Conservation (phyloP, 2,113 vertebrate genomes). For the Prunella fulvescens region DNA sequence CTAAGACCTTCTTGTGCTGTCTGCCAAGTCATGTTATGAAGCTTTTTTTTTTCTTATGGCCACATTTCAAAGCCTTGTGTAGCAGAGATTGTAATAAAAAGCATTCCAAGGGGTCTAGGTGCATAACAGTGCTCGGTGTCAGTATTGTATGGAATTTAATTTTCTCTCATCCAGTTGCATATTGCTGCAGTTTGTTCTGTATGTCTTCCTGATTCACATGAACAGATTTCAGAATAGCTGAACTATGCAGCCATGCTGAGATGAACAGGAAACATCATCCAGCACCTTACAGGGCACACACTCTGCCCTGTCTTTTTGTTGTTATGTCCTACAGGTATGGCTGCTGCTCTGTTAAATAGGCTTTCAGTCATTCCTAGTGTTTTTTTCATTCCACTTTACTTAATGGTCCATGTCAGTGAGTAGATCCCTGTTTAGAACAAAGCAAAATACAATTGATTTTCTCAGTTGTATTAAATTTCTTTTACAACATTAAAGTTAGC, state of each 20-base stretch:
- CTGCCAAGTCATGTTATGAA: neutral
- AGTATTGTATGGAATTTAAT: neutral
- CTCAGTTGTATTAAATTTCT: neutral
- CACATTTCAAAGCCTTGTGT: neutral
- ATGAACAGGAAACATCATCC: neutral
- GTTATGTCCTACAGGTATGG: neutral
- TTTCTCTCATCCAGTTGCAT: neutral
- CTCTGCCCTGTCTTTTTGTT: neutral
- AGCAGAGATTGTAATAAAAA: neutral
- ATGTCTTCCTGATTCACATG: neutral
- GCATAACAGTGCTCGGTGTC: neutral
- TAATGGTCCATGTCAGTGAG: slow-evolving; percentile 30
- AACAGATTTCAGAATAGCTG: neutral
- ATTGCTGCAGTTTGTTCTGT: neutral
- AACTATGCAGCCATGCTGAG: neutral
- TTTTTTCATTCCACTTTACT: neutral
- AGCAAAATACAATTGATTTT: slow-evolving; percentile 27
- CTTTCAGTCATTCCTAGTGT: neutral
- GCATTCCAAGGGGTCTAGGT: neutral
- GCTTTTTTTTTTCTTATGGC: neutral
- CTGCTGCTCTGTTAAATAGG: neutral
- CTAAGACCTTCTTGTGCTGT: neutral
- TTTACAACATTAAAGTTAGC: neutral
- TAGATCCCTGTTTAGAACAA: neutral
- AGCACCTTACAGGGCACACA: neutral